These are phyloP conservation scores for Clytia hemisphaerica DNA, from an alignment of 30 jellyfish, hydroid and myxozoan species.

Conservation along the genomic window DNA sequence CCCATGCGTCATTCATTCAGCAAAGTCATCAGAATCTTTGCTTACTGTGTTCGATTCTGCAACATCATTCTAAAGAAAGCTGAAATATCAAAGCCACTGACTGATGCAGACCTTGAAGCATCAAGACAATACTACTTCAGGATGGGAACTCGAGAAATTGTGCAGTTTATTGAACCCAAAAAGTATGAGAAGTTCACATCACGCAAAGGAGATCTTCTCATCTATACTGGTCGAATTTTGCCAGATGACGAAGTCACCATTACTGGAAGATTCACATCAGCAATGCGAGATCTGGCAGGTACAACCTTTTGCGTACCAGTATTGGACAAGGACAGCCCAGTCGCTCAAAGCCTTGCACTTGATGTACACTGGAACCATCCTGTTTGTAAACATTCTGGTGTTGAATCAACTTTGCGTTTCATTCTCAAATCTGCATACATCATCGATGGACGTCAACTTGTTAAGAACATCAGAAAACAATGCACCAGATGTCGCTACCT, in stretches of 20 bases:
- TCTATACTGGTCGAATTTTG: background rate
- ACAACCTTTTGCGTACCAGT: slow-evolving; percentile 2
- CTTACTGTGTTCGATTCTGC: slow-evolving; percentile 2
- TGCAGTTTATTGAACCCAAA: too few species aligned
- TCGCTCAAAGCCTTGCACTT: too few species aligned
- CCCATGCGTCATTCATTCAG: too few species aligned
- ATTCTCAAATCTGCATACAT: background rate
- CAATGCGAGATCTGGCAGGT: background rate
- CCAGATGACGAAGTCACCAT: background rate
- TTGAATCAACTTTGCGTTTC: background rate
- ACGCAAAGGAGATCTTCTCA: background rate
- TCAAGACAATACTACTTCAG: background rate
- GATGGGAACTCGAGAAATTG: slow-evolving; percentile 9
- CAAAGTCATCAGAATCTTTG: too few species aligned
- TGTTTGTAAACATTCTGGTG: too few species aligned
- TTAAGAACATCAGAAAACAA: background rate
- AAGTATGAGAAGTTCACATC: background rate
- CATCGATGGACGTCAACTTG: background rate
- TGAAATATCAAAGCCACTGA: background rate
- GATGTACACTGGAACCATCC: too few species aligned
- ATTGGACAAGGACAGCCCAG: background rate
- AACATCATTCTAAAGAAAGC: background rate
- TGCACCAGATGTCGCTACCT: background rate
- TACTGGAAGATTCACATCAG: too few species aligned
- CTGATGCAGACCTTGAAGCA: background rate